phyloP scores from a whole-genome alignment of 2,113 vertebrate genomes.

The Channa maculata region DNA sequence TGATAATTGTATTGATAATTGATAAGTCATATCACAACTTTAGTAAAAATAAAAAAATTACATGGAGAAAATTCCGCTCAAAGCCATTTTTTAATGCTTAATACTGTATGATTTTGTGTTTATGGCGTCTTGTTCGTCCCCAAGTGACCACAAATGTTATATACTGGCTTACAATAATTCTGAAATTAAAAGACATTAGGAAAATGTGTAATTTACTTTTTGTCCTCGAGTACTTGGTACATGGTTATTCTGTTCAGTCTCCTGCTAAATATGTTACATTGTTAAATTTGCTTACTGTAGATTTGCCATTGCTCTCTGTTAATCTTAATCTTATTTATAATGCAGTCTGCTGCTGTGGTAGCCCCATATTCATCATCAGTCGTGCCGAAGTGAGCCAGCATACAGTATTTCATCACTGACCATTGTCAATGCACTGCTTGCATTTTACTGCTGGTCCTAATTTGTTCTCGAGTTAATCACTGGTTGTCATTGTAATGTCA shows the following conservation, averaged over 20 bases:
- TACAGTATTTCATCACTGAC: constrained; percentile 22
- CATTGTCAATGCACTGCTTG: constrained; percentile 4
- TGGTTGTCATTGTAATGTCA: constrained; percentile 6
- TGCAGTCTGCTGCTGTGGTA: constrained; percentile 8
- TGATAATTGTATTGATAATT: too few species aligned
- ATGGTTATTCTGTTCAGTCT: neutral
- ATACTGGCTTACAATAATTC: too few species aligned
- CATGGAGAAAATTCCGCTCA: too few species aligned
- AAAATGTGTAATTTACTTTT: neutral
- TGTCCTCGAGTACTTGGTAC: neutral
- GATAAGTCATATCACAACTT: too few species aligned
- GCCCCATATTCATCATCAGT: constrained; percentile 22
- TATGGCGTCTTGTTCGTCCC: too few species aligned
- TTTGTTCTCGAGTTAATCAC: constrained; percentile 21
- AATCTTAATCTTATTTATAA: constrained; percentile 27
- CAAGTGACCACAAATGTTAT: too few species aligned
- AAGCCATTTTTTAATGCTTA: too few species aligned
- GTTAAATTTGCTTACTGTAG: constrained; percentile 4
- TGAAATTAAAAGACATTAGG: too few species aligned
- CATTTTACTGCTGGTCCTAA: constrained; percentile 17
- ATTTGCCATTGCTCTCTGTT: neutral
- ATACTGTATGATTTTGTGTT: too few species aligned
- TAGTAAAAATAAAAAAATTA: too few species aligned
- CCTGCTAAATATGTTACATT: constrained; percentile 15
- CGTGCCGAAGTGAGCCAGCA: constrained; percentile 14